Percentiles rank a stretch among this genome's conserved stretches.
phyloP scores from a whole-genome alignment of 2,113 vertebrate genomes.

The Megaptera novaeangliae region DNA sequence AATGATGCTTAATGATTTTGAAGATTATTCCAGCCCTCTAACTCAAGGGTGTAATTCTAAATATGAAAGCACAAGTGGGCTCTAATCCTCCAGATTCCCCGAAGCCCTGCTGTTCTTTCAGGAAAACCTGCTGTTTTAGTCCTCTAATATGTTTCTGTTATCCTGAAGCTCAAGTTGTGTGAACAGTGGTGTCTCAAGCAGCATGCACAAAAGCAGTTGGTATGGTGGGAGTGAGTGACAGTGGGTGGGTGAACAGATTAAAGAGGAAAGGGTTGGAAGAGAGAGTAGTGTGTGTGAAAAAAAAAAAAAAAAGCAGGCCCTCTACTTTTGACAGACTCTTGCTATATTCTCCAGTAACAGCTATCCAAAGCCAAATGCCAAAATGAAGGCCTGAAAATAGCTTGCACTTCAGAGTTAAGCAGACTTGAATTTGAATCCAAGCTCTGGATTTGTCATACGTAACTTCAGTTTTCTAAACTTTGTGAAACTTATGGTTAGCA shows the following conservation, averaged over 20 bases:
- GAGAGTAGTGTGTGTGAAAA: neutral
- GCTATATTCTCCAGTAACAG: neutral
- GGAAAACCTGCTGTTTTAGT: neutral
- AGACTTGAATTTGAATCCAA: neutral
- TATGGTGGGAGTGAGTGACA: conserved; percentile 46
- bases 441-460: neutral
- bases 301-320: neutral
- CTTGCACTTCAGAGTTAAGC: neutral
- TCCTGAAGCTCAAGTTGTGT: neutral
- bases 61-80: neutral
- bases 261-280: conserved; percentile 10
- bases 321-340: neutral
- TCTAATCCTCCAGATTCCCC: neutral
- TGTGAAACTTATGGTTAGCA: neutral
- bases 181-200: conserved; percentile 29
- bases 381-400: neutral
- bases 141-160: neutral
- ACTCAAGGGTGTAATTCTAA: neutral
- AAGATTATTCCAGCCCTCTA: neutral
- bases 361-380: neutral
- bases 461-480: neutral
- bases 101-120: neutral
- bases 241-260: conserved; percentile 45
- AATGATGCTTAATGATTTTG: neutral
- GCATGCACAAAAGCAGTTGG: conserved; percentile 25